These are phyloP conservation scores for Pardalotus punctatus DNA, from an alignment of 2,113 vertebrate species.

Conservation along the genomic window DNA sequence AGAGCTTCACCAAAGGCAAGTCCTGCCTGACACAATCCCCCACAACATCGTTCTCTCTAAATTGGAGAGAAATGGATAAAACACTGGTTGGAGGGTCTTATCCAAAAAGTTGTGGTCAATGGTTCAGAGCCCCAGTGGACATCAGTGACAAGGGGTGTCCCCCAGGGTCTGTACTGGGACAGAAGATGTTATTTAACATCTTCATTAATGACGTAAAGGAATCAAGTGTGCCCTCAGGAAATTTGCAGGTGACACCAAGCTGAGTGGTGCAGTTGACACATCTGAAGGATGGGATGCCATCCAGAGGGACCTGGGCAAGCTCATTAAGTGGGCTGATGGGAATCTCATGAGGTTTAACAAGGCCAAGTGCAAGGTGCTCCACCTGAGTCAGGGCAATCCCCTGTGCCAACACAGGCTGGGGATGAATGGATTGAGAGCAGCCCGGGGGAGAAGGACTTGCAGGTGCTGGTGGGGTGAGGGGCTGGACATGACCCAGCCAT, in stretches of 20 bases:
- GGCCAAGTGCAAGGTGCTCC: background rate
- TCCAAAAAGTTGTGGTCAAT: background rate
- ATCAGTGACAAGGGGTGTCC: background rate
- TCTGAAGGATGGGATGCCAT: background rate
- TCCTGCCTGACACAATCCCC: background rate
- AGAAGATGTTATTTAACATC: background rate
- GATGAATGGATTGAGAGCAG: background rate
- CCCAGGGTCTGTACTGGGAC: background rate
- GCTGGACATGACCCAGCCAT: background rate
- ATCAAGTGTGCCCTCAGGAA: background rate
- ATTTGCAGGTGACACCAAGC: background rate
- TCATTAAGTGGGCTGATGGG: fast-evolving
- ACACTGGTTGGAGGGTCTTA: background rate
- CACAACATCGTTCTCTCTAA: background rate
- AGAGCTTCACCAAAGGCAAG: background rate
- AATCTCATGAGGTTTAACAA: background rate
- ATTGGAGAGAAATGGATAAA: background rate
- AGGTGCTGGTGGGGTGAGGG: background rate
- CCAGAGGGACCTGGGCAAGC: background rate
- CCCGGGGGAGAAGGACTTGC: background rate
- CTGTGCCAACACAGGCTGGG: fast-evolving
- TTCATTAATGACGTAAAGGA: background rate
- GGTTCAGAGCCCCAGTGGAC: background rate
- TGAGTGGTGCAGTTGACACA: background rate
- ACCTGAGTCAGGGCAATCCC: fast-evolving